phyloP scores from a whole-genome alignment of 2,113 vertebrate genomes.

The Hyla sarda region DNA sequence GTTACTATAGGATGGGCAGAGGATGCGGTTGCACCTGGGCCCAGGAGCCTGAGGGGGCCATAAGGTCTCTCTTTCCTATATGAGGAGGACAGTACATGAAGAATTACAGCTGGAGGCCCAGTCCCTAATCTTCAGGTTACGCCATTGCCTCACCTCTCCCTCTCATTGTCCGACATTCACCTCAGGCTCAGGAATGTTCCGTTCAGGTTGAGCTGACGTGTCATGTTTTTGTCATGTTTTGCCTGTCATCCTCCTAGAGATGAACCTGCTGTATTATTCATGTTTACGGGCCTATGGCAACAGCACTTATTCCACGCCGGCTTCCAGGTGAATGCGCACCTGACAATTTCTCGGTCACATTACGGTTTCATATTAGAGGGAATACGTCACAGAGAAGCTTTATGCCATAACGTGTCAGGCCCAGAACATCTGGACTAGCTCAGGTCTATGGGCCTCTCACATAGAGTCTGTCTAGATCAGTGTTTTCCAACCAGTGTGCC shows the following conservation, averaged over 20 bases:
- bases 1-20: too few species aligned
- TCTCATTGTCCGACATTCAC: background rate
- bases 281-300: conserved; percentile 29
- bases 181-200: background rate
- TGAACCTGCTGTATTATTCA: background rate
- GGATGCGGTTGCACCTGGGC: too few species aligned
- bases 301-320: background rate
- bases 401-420: too few species aligned
- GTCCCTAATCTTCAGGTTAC: background rate
- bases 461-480: too few species aligned
- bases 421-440: too few species aligned
- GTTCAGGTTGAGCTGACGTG: background rate
- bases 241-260: conserved; percentile 24
- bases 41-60: too few species aligned
- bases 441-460: too few species aligned
- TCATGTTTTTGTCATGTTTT: conserved; percentile 30
- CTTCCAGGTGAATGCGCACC: background rate
- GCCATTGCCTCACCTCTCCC: background rate
- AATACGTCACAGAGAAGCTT: background rate
- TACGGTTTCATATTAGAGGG: background rate
- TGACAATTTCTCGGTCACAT: too few species aligned
- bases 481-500: too few species aligned
- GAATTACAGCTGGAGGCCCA: too few species aligned
- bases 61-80: too few species aligned
- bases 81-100: too few species aligned